Evolutionary conservation across 1,140 invertebrate genomes (phyloP), one percentile per base, ranked within the genome.

Genomic region (Doryteuthis pealeii): DNA sequence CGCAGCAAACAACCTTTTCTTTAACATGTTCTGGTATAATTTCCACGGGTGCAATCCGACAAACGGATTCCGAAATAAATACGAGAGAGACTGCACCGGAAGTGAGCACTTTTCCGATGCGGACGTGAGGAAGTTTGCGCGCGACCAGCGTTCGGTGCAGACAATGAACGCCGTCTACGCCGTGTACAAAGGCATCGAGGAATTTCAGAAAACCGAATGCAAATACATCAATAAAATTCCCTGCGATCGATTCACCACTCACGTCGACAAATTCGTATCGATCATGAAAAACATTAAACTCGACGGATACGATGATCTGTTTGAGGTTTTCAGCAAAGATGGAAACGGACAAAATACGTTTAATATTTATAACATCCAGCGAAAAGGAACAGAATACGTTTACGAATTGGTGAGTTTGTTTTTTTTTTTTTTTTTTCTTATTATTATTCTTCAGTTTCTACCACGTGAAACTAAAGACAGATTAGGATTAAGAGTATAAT

Each of bases 261-360:
- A 71, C 71, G 0, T 28, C 2, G 28, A 75, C 0, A 28, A 72
- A 1, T 75, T 79, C 8, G 74, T 77, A 1, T 33, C 67, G 0
- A 10, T 67, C 18, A 78, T 82, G 14, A 12, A 71, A 15, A 65
- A 74, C 22, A 76, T 77, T 1, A 49, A 62, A 30, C 49, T 79
- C 30, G 14, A 22, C 8, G 26, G 28, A 6, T 62, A 26, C 33
- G 68, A 45, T n/a, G 33, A 35, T 10, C 35, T 40, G 3, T 40
- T 40, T 40, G 35, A 67, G 10, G 72, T 85, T 5, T 86, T 86
- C 68, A 78, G 82, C 49, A 71, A 79, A 14, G 73, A 81, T 45
- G 77, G 84, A 30, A 86, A 86, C 74, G 84, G 84, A 14, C 77
- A 78, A 45, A 76, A 83, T 35, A 82, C 83, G 4, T 86, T 83